These are phyloP conservation scores for Takifugu flavidus DNA, from an alignment of 2,113 vertebrate genomes.

Conservation along the genomic window DNA sequence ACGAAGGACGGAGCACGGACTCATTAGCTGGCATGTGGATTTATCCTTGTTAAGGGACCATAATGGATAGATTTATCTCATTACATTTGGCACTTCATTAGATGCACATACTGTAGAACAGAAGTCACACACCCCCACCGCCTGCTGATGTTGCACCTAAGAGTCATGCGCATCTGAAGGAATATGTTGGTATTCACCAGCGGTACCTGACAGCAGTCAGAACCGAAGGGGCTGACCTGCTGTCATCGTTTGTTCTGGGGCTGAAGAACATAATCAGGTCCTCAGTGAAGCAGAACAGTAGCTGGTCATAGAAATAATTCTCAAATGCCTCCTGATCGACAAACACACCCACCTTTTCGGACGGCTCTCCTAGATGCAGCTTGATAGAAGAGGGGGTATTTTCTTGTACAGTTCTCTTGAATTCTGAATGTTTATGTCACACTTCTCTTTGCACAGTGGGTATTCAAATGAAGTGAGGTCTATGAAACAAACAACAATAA, in stretches of 20 bases:
- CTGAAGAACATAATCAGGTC: slow-evolving; percentile 50
- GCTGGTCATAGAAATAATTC: slow-evolving; percentile 44
- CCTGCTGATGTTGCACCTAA: no score
- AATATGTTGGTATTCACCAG: not conserved
- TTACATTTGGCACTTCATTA: slow-evolving; percentile 66
- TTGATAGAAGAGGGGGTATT: not conserved
- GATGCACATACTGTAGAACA: slow-evolving; percentile 35
- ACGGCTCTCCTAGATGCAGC: slow-evolving; percentile 38
- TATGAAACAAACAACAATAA: no score
- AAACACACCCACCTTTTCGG: slow-evolving; percentile 50
- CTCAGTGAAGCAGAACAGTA: slow-evolving; percentile 33
- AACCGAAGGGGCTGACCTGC: slow-evolving; percentile 46
- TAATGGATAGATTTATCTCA: slow-evolving; percentile 75
- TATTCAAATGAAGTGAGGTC: no score
- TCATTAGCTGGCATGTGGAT: slow-evolving; percentile 71
- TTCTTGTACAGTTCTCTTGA: no score
- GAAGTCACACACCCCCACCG: slow-evolving; percentile 7
- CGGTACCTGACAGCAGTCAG: slow-evolving; percentile 27
- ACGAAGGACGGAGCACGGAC: slow-evolving; percentile 52
- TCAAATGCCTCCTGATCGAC: slow-evolving; percentile 35
- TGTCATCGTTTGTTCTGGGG: slow-evolving; percentile 4
- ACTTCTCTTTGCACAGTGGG: no score
- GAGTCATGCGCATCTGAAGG: no score
- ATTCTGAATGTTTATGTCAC: no score
- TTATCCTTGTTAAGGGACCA: slow-evolving; percentile 65